Base-by-base conservation (phyloP, 2,888 invertebrate species). In the Liopterus haemorrhoidalis region DNA sequence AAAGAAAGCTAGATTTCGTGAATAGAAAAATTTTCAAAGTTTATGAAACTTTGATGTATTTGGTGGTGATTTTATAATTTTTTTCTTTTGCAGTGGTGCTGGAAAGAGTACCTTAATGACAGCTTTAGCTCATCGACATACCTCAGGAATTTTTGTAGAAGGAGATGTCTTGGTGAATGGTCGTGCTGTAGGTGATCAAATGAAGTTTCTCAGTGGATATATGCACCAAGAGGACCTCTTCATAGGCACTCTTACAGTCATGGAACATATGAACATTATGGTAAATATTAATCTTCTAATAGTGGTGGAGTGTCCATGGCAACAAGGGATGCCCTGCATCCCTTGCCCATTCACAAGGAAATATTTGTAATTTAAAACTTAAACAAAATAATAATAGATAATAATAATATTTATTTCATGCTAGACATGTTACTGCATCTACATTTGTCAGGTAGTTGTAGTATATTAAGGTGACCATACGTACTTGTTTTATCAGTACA, bases 181-280 rank as follows among this genome's bases (percentile, higher is more conserved):
- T 0, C 65, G 76, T 21, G 73, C 76, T 1, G 72, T 85, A 8
- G 81, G 82, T 2, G 76, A 79, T 45, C 86, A 82, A 61, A 87
- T 89, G 85, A 81, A 82, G 58, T 74, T 78, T 43, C 75, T 88
- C 49, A 87, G 86, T 56, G 93, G 91, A 0, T 94, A 84, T 67
- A 88, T 94, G 73, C 88, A 92, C 56, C 94, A 94, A 65, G 88
- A 93, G 51, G 93, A 94, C 60, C 71, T 93, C 35, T 93, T 94
- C 59, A 81, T 89, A 4, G 85, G 85, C 2, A 79, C 85, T 27
- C 74, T 94, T 49, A 91, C 91, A 0, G 91, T 92, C 16, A 70
- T 77, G 51, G 94, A 94, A 63, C 93, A 94, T 61, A 78, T 94
- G 44, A 79, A 76, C 56, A 86, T 92, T 55, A 90, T 93, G 89